Evolutionary conservation across 1,140 invertebrate genomes (phyloP).

Genomic region (Drosophila lacertosa): DNA sequence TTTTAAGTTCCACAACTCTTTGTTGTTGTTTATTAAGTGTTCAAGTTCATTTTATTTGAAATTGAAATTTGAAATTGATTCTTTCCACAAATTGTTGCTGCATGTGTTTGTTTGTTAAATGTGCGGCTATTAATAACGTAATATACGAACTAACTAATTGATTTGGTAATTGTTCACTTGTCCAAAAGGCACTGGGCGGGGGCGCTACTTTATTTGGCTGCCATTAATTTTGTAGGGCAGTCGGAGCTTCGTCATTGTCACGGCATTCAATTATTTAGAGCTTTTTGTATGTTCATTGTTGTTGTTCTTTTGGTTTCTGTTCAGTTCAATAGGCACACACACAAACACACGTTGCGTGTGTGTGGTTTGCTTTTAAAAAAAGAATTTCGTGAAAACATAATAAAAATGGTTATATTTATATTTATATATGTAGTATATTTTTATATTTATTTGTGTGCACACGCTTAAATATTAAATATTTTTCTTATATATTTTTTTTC

Average conservation of each 20-base stretch:
- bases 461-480: conserved; percentile 22
- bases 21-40: too few species aligned
- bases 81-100: background rate
- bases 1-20: too few species aligned
- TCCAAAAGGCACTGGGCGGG: background rate
- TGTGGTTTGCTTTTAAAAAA: conserved; percentile 22
- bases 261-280: conserved; percentile 37
- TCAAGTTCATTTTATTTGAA: too few species aligned
- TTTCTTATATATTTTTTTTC: conserved; percentile 13
- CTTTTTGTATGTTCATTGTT: conserved; percentile 29
- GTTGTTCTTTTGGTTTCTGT: background rate
- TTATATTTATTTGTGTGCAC: too few species aligned
- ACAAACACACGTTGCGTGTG: background rate
- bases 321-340: conserved; percentile 49
- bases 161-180: conserved; percentile 45
- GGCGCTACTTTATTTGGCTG: background rate
- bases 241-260: conserved; percentile 27
- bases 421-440: conserved; percentile 37
- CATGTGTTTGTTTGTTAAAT: background rate
- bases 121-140: conserved; percentile 13
- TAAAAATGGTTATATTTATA: conserved; percentile 44
- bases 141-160: conserved; percentile 35
- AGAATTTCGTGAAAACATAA: conserved; percentile 26
- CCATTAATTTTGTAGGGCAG: conserved; percentile 31
- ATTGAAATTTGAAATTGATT: too few species aligned